phyloP scores from a whole-genome alignment of 2,113 vertebrate species.

The Zosterops hypoxanthus region DNA sequence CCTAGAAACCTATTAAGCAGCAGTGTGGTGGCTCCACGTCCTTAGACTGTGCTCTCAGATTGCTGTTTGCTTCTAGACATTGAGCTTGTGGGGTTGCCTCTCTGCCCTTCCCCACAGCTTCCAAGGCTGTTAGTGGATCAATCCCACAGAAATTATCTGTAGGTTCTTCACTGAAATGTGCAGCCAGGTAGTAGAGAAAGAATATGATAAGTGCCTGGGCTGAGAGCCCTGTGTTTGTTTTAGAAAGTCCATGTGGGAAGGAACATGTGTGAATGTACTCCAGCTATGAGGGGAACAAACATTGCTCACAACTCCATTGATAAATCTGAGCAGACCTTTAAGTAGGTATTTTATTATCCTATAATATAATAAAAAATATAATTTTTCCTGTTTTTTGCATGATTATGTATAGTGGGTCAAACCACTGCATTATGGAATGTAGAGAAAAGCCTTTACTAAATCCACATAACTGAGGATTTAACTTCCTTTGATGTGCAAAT shows the following conservation, averaged over 20 bases:
- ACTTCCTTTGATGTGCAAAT: background rate
- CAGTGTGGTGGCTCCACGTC: background rate
- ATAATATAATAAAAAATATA: background rate
- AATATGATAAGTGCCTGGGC: background rate
- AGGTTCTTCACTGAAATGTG: background rate
- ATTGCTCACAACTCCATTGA: background rate
- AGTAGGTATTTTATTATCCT: background rate
- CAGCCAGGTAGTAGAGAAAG: background rate
- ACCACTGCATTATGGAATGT: background rate
- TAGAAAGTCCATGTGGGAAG: background rate
- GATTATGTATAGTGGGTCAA: background rate
- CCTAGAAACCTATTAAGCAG: slow-evolving; percentile 6
- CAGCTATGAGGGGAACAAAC: fast-evolving
- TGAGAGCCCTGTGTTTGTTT: background rate
- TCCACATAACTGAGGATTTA: background rate
- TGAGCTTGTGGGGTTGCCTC: background rate
- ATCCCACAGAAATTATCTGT: background rate
- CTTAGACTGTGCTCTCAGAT: background rate
- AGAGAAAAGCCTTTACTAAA: background rate
- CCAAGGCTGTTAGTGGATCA: background rate
- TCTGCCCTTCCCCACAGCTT: background rate
- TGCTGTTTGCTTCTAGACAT: slow-evolving; percentile 4
- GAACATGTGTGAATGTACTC: background rate
- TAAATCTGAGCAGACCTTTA: background rate
- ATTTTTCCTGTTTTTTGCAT: fast-evolving